Evolutionary conservation across 1,140 invertebrate genomes (phyloP), one percentile per base, ranked within the genome.

Genomic region (Akabosia matsudoensis): DNA sequence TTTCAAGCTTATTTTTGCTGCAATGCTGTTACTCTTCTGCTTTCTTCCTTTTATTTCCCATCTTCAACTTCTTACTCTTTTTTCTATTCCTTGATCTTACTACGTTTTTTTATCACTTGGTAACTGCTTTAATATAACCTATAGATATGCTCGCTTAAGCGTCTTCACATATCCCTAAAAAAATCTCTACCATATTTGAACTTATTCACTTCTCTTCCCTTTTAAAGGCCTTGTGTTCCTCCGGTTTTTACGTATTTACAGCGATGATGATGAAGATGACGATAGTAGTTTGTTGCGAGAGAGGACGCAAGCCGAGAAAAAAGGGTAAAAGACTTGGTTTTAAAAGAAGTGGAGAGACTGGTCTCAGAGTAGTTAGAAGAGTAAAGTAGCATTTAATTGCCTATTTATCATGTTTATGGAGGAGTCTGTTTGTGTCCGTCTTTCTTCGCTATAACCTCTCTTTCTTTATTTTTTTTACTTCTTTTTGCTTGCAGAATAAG

Each of bases 311-410:
- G 37, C 7, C n/a, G 24, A 3, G 54, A 56, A 4, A 67, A 67
- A 67, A 30, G 10, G 26, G 54, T n/a, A 22, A 67, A 67, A 30
- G n/a, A 31, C 7, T 67, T 67, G 61, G n/a, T n/a, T 4, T 28
- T 30, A 67, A 67, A 67, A 67, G 61, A 67, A 30, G 28, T 67
- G 28, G 22, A 67, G 24, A 16, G 18, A 45, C 37, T 45, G 37
- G 37, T 45, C 7, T 45, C 37, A 45, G 54, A 24, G 61, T 67
- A 67, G 61, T 67, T 67, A 67, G 61, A 67, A 30, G 61, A 67
- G 61, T 67, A 67, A 67, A 67, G 61, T 67, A 67, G 61, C 61
- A 67, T 67, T 67, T 67, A 67, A 67, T 67, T 67, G 61, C 61
- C 61, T 67, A 67, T 67, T 67, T 67, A 67, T 67, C 61, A 67